Percentiles rank a stretch among this genome's conserved stretches.
Conservation (phyloP, 2,113 vertebrate species). For the Macheiramphus alcinus region DNA sequence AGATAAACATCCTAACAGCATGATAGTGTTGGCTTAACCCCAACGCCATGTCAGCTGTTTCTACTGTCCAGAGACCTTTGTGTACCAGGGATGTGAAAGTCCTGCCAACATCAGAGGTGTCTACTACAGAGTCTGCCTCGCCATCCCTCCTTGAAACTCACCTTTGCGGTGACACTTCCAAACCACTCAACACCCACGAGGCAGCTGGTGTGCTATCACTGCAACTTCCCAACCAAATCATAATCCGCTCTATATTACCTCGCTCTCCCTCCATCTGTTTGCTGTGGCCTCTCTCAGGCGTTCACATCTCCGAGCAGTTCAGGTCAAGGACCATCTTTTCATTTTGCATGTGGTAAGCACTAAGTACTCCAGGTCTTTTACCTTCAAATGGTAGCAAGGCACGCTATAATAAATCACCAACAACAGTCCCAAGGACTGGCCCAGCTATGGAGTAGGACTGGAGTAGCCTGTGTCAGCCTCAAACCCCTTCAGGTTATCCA, state of each 20-base stretch:
- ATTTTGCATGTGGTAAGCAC: conserved; percentile 20
- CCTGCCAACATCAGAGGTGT: conserved; percentile 32
- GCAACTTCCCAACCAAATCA: conserved; percentile 44
- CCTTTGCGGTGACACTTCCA: conserved; percentile 51
- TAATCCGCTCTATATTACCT: neutral
- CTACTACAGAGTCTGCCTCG: neutral
- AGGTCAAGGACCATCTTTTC: conserved; percentile 29
- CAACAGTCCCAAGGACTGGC: neutral
- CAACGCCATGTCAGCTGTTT: conserved; percentile 61
- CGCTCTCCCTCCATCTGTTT: conserved; percentile 46
- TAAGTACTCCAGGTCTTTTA: neutral
- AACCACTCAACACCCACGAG: conserved; percentile 28
- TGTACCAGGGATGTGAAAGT: conserved; percentile 31
- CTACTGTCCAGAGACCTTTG: conserved; percentile 46
- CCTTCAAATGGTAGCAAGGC: neutral
- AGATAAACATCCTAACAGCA: conserved; percentile 62
- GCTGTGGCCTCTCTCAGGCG: neutral
- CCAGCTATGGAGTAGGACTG: neutral
- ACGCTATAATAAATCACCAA: accelerated
- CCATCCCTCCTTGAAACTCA: conserved; percentile 58
- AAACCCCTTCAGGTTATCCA: neutral
- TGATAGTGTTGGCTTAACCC: conserved; percentile 47
- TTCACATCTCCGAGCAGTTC: neutral
- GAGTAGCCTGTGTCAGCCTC: neutral
- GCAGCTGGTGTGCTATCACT: conserved; percentile 35